Conservation (phyloP, 2,113 vertebrate genomes). For the Microcebus lehilahytsara region DNA sequence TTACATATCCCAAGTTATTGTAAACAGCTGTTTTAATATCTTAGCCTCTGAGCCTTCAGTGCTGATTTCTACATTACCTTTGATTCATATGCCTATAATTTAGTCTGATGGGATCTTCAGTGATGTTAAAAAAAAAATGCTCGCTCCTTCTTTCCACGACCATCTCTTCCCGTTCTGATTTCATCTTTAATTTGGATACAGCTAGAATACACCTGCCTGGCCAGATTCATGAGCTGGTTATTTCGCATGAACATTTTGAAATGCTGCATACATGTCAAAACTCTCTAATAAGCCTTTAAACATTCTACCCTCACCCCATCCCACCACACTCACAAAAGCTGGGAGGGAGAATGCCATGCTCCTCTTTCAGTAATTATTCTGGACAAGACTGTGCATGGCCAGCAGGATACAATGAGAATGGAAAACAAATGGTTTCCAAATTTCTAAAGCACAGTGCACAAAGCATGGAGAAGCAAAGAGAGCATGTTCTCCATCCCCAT, state of each 20-base stretch:
- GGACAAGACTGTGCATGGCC: background rate
- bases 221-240: background rate
- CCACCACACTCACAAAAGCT: background rate
- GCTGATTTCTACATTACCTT: background rate
- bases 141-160: background rate
- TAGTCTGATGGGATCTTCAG: background rate
- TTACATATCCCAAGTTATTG: slow-evolving; percentile 2
- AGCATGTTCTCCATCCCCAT: background rate
- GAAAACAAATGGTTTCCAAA: slow-evolving; percentile 58
- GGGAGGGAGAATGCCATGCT: background rate
- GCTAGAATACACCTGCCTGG: background rate
- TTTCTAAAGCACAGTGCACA: slow-evolving; percentile 28
- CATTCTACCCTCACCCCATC: background rate
- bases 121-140: background rate
- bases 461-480: slow-evolving; percentile 6
- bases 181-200: background rate
- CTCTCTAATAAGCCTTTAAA: background rate
- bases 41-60: background rate
- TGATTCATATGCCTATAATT: background rate
- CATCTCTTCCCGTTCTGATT: background rate
- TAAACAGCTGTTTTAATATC: slow-evolving; percentile 49
- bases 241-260: background rate
- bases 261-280: background rate
- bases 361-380: slow-evolving; percentile 53
- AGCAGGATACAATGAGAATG: background rate